Conservation (phyloP, 2,113 vertebrate species). For the Catagonus wagneri region DNA sequence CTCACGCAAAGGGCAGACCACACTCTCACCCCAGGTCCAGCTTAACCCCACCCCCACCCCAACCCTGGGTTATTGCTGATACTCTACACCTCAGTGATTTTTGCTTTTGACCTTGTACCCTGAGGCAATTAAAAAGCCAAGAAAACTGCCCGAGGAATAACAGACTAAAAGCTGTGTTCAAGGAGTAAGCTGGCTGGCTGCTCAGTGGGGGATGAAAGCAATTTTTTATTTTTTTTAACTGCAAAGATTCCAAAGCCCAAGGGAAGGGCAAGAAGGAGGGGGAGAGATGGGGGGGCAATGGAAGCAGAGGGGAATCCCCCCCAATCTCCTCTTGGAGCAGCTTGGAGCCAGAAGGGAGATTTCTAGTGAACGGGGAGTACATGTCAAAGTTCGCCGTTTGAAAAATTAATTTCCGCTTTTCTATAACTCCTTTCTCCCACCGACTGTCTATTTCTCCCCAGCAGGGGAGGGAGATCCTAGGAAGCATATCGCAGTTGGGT, state of each 20-base stretch:
- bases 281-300: neutral
- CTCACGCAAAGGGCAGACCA: neutral
- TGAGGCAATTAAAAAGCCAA: neutral
- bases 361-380: neutral
- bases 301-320: neutral
- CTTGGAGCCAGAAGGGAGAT: neutral
- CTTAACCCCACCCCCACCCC: neutral
- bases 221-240: neutral
- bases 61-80: neutral
- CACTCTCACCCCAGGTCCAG: neutral
- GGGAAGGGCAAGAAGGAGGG: neutral
- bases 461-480: neutral
- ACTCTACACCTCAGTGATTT: slow-evolving; percentile 26
- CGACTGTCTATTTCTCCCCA: neutral
- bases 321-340: neutral
- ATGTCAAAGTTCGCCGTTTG: neutral
- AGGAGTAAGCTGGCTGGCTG: neutral
- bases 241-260: neutral
- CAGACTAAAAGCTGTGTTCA: slow-evolving; percentile 4
- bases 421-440: neutral
- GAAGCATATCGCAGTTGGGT: neutral
- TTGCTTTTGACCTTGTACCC: slow-evolving; percentile 57
- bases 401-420: neutral
- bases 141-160: neutral
- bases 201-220: neutral